Conservation (phyloP, 2,888 invertebrate genomes). For the Papilio gigon region DNA sequence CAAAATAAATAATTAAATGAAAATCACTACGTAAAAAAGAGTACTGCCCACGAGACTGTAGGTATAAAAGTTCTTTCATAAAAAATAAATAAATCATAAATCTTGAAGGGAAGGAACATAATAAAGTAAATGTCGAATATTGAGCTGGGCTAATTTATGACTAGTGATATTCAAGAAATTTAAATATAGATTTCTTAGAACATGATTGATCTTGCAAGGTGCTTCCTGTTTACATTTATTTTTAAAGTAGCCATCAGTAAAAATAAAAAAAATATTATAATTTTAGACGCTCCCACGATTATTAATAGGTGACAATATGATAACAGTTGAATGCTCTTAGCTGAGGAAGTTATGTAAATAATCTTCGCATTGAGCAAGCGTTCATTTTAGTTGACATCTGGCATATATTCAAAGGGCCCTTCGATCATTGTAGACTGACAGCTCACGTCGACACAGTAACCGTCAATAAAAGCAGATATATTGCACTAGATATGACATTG, state of each 20-base stretch:
- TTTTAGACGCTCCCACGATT: background rate
- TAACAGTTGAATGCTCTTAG: conserved; percentile 27
- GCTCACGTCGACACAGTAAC: conserved; percentile 42
- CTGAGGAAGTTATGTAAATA: conserved; percentile 11
- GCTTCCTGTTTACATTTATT: conserved; percentile 17
- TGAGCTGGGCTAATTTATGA: background rate
- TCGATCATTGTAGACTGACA: conserved; percentile 42
- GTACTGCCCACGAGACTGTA: too few species aligned
- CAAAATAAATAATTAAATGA: too few species aligned
- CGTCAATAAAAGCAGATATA: conserved; percentile 39
- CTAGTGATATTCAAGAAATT: background rate
- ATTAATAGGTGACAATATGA: conserved; percentile 19
- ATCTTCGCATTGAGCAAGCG: conserved; percentile 26
- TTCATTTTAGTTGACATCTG: conserved; percentile 40
- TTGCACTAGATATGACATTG: conserved; percentile 28
- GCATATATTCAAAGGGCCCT: conserved; percentile 42
- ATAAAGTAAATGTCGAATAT: background rate
- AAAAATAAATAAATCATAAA: background rate
- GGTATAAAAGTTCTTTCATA: too few species aligned
- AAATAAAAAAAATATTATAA: conserved; percentile 1
- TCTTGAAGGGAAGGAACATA: background rate
- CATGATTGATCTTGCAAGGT: conserved; percentile 14
- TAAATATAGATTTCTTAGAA: conserved; percentile 6
- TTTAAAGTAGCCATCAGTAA: background rate
- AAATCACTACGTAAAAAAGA: too few species aligned